phyloP scores from a whole-genome alignment of 30 jellyfish, hydroid and myxozoan genomes.

The Clytia hemisphaerica region DNA sequence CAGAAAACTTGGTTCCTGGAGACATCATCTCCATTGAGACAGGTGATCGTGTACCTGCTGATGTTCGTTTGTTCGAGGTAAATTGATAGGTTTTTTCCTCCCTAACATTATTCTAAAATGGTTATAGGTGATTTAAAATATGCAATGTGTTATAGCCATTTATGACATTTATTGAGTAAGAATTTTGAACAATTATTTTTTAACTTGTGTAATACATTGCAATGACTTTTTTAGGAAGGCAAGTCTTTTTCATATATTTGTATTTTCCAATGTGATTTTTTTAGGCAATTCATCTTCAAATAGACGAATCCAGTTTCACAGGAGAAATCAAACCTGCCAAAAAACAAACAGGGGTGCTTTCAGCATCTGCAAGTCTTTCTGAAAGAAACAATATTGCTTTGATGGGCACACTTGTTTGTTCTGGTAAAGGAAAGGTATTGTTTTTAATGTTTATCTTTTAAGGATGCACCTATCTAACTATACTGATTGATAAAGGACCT shows the following conservation, averaged over 20 bases:
- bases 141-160: no score
- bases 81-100: background rate
- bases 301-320: constrained; percentile 93
- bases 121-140: no score
- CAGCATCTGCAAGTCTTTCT: constrained; percentile 18
- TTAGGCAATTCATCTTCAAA: constrained; percentile 58
- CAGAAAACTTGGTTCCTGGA: constrained; percentile 90
- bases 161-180: no score
- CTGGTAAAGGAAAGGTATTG: constrained; percentile 85
- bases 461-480: no score
- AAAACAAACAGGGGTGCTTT: constrained; percentile 17
- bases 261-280: background rate
- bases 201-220: no score
- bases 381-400: constrained; percentile 56
- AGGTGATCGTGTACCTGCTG: constrained; percentile 97
- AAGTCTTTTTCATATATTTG: no score
- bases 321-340: constrained; percentile 87
- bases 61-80: constrained; percentile 70
- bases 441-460: background rate
- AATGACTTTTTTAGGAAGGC: no score
- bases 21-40: constrained; percentile 55
- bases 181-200: no score
- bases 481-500: no score
- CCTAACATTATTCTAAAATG: background rate
- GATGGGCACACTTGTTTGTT: constrained; percentile 86